Evolutionary conservation across 2,113 vertebrate genomes (phyloP), one percentile per base, ranked within the genome.

Genomic region (Chaetorhynchus papuensis): DNA sequence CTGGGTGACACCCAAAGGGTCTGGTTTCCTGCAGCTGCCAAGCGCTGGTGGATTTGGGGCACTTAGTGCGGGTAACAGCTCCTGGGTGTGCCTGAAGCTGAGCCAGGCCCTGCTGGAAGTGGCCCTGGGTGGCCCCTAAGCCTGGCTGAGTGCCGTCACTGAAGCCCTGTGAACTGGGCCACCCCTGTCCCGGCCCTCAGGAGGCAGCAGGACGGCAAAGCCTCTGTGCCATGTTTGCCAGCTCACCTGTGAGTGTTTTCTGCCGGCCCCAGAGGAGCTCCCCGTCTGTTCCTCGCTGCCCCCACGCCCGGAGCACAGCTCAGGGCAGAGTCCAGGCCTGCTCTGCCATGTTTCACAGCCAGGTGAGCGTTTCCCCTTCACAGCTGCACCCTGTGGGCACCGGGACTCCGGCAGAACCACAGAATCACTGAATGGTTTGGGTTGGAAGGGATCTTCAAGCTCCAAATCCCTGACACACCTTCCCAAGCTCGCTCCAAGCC

Each of bases 231-330:
- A 0, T 14, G 76, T 37, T 39, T 44, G 10, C 61, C 45, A 2
- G 0, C 2, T 4, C 23, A 4, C 5, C 52, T 11, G 1, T 4
- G 50, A 2, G 7, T 26, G 7, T 30, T 59, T 45, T 11, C 72
- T 21, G 61, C 6, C 10, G 10, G 80, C 33, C 47, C 24, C 80
- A 5, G 50, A 18, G 74, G 15, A 60, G 77, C 80, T 33, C 50
- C 23, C 64, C 11, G 45, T 0, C 47, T 37, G 10, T 8, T 6
- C 45, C 75, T 33, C 1, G 2, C 57, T 49, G 17, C 15, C 63
- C 37, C 10, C 79, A 0, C 0, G 0, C 8, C 69, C 1, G 2
- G 13, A 8, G 78, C 63, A 4, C 12, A 7, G 26, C 15, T 22
- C 41, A 9, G 88, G 76, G 60, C 89, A 60, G 60, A 54, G 60